phyloP scores from a whole-genome alignment of 2,888 invertebrate genomes.

The Agrypnus murinus region DNA sequence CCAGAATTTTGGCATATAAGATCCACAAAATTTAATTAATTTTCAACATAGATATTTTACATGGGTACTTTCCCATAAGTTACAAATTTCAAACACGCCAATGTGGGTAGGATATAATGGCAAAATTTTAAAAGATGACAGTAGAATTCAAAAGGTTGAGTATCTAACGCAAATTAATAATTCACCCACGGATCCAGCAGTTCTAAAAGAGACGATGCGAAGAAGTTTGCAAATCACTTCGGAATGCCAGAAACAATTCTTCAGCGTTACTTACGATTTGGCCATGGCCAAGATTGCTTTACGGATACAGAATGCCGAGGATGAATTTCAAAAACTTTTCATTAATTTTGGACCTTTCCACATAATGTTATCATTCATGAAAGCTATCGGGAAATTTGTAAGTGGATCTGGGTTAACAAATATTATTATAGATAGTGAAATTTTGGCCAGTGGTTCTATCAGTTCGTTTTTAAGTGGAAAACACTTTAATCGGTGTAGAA shows the following conservation, averaged over 20 bases:
- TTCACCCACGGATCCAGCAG: slow-evolving; percentile 55
- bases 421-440: slow-evolving; percentile 42
- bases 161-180: slow-evolving; percentile 58
- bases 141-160: slow-evolving; percentile 50
- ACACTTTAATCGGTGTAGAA: slow-evolving; percentile 48
- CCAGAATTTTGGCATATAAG: not conserved
- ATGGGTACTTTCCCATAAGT: slow-evolving; percentile 48
- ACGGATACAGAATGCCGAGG: slow-evolving; percentile 50
- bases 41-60: slow-evolving; percentile 34
- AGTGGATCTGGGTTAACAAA: slow-evolving; percentile 52
- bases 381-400: slow-evolving; percentile 56
- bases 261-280: slow-evolving; percentile 49
- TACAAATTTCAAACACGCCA: slow-evolving; percentile 50
- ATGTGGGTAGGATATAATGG: slow-evolving; percentile 56
- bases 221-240: slow-evolving; percentile 41
- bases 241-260: slow-evolving; percentile 49
- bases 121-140: slow-evolving; percentile 44
- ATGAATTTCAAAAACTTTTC: slow-evolving; percentile 50
- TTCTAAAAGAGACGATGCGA: slow-evolving; percentile 52
- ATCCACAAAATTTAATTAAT: slow-evolving; percentile 40
- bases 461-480: slow-evolving; percentile 49
- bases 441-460: slow-evolving; percentile 54
- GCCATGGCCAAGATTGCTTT: slow-evolving; percentile 56
- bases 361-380: slow-evolving; percentile 53
- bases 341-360: slow-evolving; percentile 51